Evolutionary conservation across 53 echinoderm and acorn worm species (phyloP), one percentile per base, ranked within the genome.

Genomic region (Antedon mediterranea): DNA sequence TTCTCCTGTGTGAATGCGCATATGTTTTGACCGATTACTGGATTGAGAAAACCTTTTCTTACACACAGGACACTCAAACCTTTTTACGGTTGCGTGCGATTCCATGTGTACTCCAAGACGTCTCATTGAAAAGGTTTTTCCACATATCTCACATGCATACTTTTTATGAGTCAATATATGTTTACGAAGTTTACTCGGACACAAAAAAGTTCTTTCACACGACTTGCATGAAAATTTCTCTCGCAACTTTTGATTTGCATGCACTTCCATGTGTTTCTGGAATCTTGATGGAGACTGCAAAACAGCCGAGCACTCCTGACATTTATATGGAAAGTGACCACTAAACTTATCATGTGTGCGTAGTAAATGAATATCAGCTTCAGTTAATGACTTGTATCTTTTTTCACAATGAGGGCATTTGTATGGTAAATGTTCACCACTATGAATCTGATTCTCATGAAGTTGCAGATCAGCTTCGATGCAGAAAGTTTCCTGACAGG

Each of bases 1-100:
- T 30, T 87, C 84, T 28, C 93, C 93, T 0, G 93, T 85, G 82
- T 93, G 93, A 43, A 90, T 87, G 30, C 93, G 74, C 88, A 88
- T 88, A 73, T 93, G 93, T 29, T 85, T 83, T 33, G 81, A 78
- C 88, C 89, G 78, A 80, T 93, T 93, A 37, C 83, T 88, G 28
- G 81, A 82, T 71, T 93, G 90, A 43, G 90, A 82, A 31, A 93
- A 93, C n/a, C 93, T 86, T 0, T 88, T 83, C 32, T 85, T 83
- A 33, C 93, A 93, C 9, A 88, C 80, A 0, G 85, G 76, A 78
- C 93, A 93, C 42, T 88, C 78, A 84, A 88, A 88, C 34, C 85
- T 89, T 43, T 93, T 93, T 18, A 80, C 81, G 18, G 75, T 76
- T 77, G 76, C 72, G 33, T 85, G 85, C 28, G 81, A 43, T 7